Evolutionary conservation across 1,140 invertebrate species (phyloP).

Genomic region (Agraylea sexmaculata): DNA sequence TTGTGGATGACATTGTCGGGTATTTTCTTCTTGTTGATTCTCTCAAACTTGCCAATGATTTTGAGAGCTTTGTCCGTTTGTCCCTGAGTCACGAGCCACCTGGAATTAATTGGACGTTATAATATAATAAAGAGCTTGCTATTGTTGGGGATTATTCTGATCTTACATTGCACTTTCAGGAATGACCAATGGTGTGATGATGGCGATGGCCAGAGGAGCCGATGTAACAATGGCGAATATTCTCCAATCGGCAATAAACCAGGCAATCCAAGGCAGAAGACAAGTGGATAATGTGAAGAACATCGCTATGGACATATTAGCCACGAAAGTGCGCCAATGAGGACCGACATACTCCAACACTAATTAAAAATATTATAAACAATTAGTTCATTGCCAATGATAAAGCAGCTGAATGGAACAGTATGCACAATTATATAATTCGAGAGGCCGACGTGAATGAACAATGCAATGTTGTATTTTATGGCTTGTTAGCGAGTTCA

Average conservation of each 20-base stretch:
- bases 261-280: constrained; percentile 69
- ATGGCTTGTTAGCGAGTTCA: too few relatives aligned
- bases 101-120: constrained; percentile 27
- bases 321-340: constrained; percentile 76
- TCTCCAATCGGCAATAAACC: constrained; percentile 65
- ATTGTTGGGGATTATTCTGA: background rate
- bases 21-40: constrained; percentile 63
- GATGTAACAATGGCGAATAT: constrained; percentile 59
- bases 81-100: constrained; percentile 74
- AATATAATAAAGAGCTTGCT: background rate
- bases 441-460: background rate
- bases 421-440: background rate
- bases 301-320: constrained; percentile 79
- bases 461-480: background rate
- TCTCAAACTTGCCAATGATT: constrained; percentile 69
- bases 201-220: constrained; percentile 55
- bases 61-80: constrained; percentile 61
- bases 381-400: constrained; percentile 3
- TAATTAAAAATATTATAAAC: constrained; percentile 29
- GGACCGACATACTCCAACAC: constrained; percentile 80
- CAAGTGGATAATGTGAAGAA: constrained; percentile 75
- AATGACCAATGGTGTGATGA: constrained; percentile 60
- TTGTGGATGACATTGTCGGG: constrained; percentile 57
- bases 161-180: constrained; percentile 67
- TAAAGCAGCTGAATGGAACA: background rate